Percentiles rank a stretch among this genome's conserved stretches.
Conservation (phyloP, 2,797 vertebrate genomes). For the Myripristis jacobus region DNA sequence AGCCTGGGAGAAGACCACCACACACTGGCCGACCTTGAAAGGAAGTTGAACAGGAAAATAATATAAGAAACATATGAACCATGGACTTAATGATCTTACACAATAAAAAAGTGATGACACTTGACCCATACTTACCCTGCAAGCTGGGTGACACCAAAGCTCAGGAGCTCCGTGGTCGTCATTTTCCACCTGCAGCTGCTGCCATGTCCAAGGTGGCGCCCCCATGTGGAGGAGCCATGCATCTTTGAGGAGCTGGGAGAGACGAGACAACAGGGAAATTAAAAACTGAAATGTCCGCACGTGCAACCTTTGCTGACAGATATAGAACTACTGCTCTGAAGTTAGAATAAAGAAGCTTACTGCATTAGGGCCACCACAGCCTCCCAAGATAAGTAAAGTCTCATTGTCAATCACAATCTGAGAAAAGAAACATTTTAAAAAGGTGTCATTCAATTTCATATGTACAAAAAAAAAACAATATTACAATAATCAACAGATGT, state of each 20-base stretch:
- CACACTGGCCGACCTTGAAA: conserved; percentile 94
- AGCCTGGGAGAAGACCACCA: conserved; percentile 98
- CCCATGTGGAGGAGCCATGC: conserved; percentile 97
- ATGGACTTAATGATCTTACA: background rate
- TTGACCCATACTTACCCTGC: conserved; percentile 84
- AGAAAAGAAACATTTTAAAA: conserved; percentile 22
- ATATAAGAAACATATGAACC: background rate
- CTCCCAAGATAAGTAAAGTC: conserved; percentile 95
- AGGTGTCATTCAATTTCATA: background rate
- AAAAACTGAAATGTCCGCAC: accelerated
- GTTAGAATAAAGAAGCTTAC: conserved; percentile 82
- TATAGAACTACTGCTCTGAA: background rate
- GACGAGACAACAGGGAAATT: background rate
- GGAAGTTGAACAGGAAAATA: conserved; percentile 24
- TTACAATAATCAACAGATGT: background rate
- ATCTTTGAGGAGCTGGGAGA: conserved; percentile 92
- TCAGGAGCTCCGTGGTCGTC: conserved; percentile 97
- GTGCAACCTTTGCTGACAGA: background rate
- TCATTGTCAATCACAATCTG: conserved; percentile 95
- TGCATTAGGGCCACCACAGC: conserved; percentile 97
- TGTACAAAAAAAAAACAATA: background rate
- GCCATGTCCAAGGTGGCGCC: conserved; percentile 89
- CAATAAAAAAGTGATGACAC: background rate
- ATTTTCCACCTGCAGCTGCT: conserved; percentile 95
- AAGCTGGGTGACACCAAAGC: conserved; percentile 98